Evolutionary conservation across 1,140 invertebrate species (phyloP), one percentile per base, ranked within the genome.

Genomic region (Luehdorfia chinensis): DNA sequence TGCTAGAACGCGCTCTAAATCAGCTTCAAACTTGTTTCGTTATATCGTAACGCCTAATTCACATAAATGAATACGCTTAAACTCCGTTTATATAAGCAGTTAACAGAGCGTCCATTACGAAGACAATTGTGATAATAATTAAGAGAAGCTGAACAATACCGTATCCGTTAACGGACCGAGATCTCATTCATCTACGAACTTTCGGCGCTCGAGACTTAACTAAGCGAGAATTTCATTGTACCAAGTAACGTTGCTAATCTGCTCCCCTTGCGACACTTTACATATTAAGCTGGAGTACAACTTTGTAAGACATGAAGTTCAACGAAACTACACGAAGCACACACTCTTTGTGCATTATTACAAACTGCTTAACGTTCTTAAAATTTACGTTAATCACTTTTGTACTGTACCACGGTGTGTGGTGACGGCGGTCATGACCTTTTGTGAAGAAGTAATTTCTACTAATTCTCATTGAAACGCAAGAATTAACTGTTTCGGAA

Each of bases 41-140:
- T n/a, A n/a, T n/a, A n/a, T n/a, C n/a, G n/a, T n/a, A n/a, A n/a
- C n/a, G 2, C 6, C 19, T 21, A 21, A 41, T 41, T 27, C 33
- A 4, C 5, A 0, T 27, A 15, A 43, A 16, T 43, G 2, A 28
- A 28, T 18, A 18, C 8, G 28, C n/a, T 41, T 4, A 28, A 9
- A n/a, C 15, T 16, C 15, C 19, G 2, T 11, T 34, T 34, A 34
- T 15, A 31, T 1, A 11, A 33, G 6, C 12, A 28, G 34, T 25
- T 30, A 9, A 28, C 14, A 43, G 37, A 41, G 12, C 25, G 25
- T 41, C 39, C 39, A 14, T 39, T 9, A 11, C 19, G 21, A 41
- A 43, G 25, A 11, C 25, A 39, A 23, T 39, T 25, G 36, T 25
- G 21, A 23, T 37, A 37, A 43, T 43, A 43, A 43, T 43, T 18